These are phyloP conservation scores for Neotoma lepida DNA, from an alignment of 2,113 vertebrate species.

Conservation along the genomic window DNA sequence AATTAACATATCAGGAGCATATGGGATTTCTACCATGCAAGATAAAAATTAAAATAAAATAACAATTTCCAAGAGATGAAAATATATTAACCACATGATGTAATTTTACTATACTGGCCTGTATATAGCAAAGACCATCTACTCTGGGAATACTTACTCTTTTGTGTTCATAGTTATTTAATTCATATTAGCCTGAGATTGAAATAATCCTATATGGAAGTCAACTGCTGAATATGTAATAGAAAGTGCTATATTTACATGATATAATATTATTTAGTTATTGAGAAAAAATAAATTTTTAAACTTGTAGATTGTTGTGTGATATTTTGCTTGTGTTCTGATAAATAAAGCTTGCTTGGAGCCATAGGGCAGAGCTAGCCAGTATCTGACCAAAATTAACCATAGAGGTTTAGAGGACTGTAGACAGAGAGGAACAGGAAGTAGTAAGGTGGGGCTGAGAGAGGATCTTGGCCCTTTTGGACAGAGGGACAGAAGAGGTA, in stretches of 20 bases:
- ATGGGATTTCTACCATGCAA: slow-evolving; percentile 56
- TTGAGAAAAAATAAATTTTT: background rate
- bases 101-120: background rate
- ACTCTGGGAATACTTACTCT: background rate
- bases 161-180: too few species aligned
- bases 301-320: background rate
- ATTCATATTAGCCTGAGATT: background rate
- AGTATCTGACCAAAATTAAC: too few species aligned
- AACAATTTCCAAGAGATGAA: background rate
- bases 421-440: too few species aligned
- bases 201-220: background rate
- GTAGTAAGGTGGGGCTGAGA: too few species aligned
- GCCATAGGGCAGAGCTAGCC: too few species aligned
- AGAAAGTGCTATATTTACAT: background rate
- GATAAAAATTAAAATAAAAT: slow-evolving; percentile 55
- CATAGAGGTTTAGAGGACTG: too few species aligned
- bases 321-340: too few species aligned
- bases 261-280: background rate
- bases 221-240: background rate
- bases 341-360: too few species aligned
- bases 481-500: too few species aligned
- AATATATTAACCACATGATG: background rate
- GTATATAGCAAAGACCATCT: background rate
- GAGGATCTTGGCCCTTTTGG: too few species aligned
- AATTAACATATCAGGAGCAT: slow-evolving; percentile 18